phyloP scores from a whole-genome alignment of 2,797 vertebrate genomes.

The Sebastolobus alascanus region DNA sequence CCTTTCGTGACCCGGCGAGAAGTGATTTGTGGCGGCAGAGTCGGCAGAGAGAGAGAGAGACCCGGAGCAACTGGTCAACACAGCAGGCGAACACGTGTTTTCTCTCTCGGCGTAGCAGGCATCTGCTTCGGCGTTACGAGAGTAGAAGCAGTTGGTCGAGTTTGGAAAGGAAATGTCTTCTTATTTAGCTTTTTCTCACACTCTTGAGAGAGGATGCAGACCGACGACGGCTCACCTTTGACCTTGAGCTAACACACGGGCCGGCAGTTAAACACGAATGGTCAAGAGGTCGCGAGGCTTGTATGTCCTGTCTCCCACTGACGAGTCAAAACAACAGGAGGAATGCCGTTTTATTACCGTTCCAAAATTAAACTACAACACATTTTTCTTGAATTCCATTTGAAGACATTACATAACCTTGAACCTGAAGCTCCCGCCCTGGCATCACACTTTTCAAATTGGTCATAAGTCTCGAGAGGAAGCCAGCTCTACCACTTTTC shows the following conservation, averaged over 20 bases:
- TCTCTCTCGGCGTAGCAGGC: conserved; percentile 48
- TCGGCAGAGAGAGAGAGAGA: conserved; percentile 16
- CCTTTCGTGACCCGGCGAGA: conserved; percentile 47
- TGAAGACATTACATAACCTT: conserved; percentile 8
- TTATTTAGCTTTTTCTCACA: not conserved
- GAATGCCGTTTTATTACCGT: conserved; percentile 46
- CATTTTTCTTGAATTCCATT: conserved; percentile 12
- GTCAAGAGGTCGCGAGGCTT: conserved; percentile 45
- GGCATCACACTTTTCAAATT: conserved; percentile 20
- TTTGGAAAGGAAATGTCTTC: not conserved
- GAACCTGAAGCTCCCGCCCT: not conserved
- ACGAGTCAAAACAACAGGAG: conserved; percentile 43
- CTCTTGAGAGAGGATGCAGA: conserved; percentile 46
- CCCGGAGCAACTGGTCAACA: conserved; percentile 53
- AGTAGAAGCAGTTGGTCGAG: conserved; percentile 11
- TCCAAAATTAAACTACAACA: not conserved
- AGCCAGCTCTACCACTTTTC: not conserved
- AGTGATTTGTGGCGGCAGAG: conserved; percentile 71
- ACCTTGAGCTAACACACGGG: conserved; percentile 54
- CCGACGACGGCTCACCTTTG: conserved; percentile 57
- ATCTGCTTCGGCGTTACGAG: conserved; percentile 17
- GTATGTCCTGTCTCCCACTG: conserved; percentile 33
- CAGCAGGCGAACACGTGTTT: conserved; percentile 67
- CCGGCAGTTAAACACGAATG: conserved; percentile 52
- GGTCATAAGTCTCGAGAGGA: not conserved